Evolutionary conservation across 2,888 invertebrate genomes (phyloP).

Genomic region (Troides aeacus): DNA sequence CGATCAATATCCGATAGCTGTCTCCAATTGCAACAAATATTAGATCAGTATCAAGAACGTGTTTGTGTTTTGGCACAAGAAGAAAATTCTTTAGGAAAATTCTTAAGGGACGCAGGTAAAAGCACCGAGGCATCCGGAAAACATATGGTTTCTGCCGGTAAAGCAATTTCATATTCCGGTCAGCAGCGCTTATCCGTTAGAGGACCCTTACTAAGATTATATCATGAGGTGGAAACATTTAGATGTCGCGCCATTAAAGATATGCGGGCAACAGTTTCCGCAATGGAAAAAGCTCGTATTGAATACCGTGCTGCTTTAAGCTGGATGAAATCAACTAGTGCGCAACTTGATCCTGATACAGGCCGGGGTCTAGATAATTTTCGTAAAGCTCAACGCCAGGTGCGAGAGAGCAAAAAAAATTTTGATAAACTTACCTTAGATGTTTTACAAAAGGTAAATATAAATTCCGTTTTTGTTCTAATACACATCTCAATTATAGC

Average conservation of each 20-base stretch:
- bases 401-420: constrained; percentile 87
- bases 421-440: constrained; percentile 97
- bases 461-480: background rate
- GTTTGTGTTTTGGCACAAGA: constrained; percentile 96
- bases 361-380: constrained; percentile 97
- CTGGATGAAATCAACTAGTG: constrained; percentile 99
- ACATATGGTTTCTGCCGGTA: constrained; percentile 84
- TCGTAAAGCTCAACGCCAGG: constrained; percentile 92
- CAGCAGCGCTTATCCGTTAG: constrained; percentile 94
- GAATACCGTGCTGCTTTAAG: constrained; percentile 96
- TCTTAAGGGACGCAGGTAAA: constrained; percentile 95
- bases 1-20: constrained; percentile 95
- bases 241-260: constrained; percentile 96
- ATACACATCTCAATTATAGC: too few species aligned
- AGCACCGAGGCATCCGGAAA: constrained; percentile 90
- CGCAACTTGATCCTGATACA: constrained; percentile 97
- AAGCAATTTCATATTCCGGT: constrained; percentile 91
- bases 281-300: constrained; percentile 96
- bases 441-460: constrained; percentile 92
- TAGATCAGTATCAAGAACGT: constrained; percentile 96
- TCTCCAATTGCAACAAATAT: constrained; percentile 90
- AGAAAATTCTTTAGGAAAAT: constrained; percentile 96
- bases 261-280: constrained; percentile 92
- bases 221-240: constrained; percentile 99
- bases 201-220: constrained; percentile 91